Evolutionary conservation across 2,113 vertebrate genomes (phyloP).

Genomic region (Tichodroma muraria): DNA sequence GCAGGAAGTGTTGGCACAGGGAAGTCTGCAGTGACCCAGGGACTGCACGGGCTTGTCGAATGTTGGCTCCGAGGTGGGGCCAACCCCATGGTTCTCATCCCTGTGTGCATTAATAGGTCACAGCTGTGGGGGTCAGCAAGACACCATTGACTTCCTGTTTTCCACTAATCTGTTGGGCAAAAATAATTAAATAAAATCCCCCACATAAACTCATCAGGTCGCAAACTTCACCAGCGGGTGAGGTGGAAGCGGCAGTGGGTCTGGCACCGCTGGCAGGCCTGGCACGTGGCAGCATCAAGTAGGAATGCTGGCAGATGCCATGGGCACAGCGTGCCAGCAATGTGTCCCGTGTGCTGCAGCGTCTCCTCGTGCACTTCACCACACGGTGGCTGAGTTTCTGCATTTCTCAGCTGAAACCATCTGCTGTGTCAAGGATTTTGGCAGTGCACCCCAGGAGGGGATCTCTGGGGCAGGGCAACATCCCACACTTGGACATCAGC

Average conservation of each 20-base stretch:
- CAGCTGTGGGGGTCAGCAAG: neutral
- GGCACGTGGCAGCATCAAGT: accelerated
- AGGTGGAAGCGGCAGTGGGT: neutral
- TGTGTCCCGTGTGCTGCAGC: neutral
- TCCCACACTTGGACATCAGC: neutral
- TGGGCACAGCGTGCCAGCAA: neutral
- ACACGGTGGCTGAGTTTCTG: neutral
- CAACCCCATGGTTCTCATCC: neutral
- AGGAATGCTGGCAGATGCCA: neutral
- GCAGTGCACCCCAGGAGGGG: neutral
- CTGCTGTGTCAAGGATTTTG: neutral
- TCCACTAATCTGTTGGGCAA: neutral
- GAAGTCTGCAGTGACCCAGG: neutral
- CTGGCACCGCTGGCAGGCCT: neutral
- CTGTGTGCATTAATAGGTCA: neutral
- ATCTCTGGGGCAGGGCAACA: neutral
- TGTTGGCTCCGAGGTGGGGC: neutral
- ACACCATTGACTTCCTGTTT: neutral
- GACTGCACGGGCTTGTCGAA: accelerated
- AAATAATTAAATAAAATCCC: neutral
- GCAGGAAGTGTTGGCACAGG: accelerated
- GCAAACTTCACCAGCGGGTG: neutral
- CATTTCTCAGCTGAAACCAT: neutral
- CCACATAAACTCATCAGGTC: neutral
- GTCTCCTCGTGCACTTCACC: neutral